Evolutionary conservation across 2,113 vertebrate species (phyloP), one percentile per base, ranked within the genome.

Genomic region (Otis tarda): DNA sequence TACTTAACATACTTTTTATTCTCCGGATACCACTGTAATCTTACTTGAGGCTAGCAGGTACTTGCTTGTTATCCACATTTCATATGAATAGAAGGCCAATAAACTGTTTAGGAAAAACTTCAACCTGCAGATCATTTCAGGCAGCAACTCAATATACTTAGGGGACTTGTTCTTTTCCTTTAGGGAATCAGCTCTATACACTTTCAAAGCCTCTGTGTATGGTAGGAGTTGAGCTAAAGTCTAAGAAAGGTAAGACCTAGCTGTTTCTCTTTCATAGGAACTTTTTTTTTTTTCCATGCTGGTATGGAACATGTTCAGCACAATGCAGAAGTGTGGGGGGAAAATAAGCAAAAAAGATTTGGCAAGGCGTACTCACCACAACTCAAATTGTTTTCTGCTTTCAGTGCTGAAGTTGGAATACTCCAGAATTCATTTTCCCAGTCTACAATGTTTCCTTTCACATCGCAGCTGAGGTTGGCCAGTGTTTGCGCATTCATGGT

Each of bases 391-490:
- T 96, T 97, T 97, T 99, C 99, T 5, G 98, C 98, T 97, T 98
- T 98, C 86, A 99, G 97, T 74, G 97, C 94, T 16, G 97, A 93
- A 35, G 97, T 77, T 22, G 98, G 98, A 96, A 99, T 98, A 96
- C 89, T 98, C 99, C 99, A 99, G 94, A 98, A 98, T 91, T 98
- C 97, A 96, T 99, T 99, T 96, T 99, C 98, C 99, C 99, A 99
- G 98, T 99, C 99, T 16, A 99, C 88, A 87, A 99, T 94, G 89
- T 98, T 99, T 21, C 99, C 99, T 86, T 96, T 95, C 52, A 85
- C 52, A 87, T 98, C 98, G 7, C 99, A 99, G 97, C 98, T 99
- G 69, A 99, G 97, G 52, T 96, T 96, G 47, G 81, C 83, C 31
- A 99, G 98, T 65, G 97, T 90, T 87, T 95, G 92, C 4, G 50